Conservation (phyloP, 2,888 invertebrate genomes). For the Melanostoma scalare region DNA sequence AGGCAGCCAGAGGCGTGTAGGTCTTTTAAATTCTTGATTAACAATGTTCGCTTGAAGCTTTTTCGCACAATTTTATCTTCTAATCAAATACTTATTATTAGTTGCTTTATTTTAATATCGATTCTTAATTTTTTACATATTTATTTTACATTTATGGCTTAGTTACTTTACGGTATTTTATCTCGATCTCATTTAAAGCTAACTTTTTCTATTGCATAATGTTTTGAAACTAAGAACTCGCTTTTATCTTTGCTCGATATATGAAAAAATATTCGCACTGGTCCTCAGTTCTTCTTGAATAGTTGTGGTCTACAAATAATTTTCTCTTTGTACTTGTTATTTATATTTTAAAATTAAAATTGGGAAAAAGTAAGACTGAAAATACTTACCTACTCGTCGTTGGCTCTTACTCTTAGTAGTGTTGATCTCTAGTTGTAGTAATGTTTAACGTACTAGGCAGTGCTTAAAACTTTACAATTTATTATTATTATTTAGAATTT, state of each 20-base stretch:
- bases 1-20: slow-evolving; percentile 3
- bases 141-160: no score
- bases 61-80: slow-evolving; percentile 30
- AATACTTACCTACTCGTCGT: slow-evolving; percentile 27
- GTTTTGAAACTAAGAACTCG: no score
- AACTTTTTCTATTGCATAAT: no score
- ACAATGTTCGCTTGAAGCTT: slow-evolving; percentile 43
- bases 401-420: slow-evolving; percentile 34
- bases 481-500: slow-evolving; percentile 20
- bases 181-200: no score
- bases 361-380: slow-evolving; percentile 68
- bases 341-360: slow-evolving; percentile 1
- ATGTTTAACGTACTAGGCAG: slow-evolving; percentile 32
- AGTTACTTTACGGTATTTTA: no score
- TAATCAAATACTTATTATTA: background rate
- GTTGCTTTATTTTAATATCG: background rate
- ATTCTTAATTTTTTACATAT: no score
- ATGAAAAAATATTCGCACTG: no score
- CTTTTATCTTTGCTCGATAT: no score
- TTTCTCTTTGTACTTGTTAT: background rate
- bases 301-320: background rate
- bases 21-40: slow-evolving; percentile 25
- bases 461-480: slow-evolving; percentile 16
- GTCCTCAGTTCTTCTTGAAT: no score
- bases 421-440: slow-evolving; percentile 33